Base-by-base conservation (phyloP, 1,140 invertebrate genomes). In the Goniozus legneri region DNA sequence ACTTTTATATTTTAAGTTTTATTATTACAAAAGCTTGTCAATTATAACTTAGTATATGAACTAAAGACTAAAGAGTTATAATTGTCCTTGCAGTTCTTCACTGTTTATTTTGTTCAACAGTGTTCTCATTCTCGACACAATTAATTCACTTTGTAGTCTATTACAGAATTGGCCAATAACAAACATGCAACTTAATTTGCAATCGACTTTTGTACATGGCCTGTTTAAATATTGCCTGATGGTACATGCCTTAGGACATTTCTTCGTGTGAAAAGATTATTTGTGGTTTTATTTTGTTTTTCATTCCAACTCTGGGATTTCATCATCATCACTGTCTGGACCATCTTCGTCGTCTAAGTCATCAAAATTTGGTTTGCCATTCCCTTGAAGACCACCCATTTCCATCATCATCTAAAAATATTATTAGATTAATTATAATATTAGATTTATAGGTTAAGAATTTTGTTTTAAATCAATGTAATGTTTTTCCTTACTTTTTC, bases 401-500 rank as follows among this genome's bases (percentile, higher is more conserved):
- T 79, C 72, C 48, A 71, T 67, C 75, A 83, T 80, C 76, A 82
- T 78, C 78, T 82, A 46, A 42, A 47, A 33, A 33, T 13, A 21
- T 31, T 33, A 13, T 1, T 37, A 21, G 12, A 39, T n/a, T n/a
- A 46, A 39, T 35, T 4, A 38, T 3, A 4, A 37, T 18, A 3
- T 27, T 15, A 1, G 31, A 30, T 38, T n/a, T n/a, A n/a, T n/a
- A n/a, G n/a, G n/a, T n/a, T n/a, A n/a, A n/a, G n/a, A n/a, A n/a
- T n/a, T n/a, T n/a, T n/a, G n/a, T n/a, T n/a, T n/a, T n/a, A n/a
- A n/a, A n/a, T n/a, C n/a, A n/a, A n/a, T n/a, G n/a, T n/a, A n/a
- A n/a, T n/a, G n/a, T n/a, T n/a, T 54, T 49, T 42, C 8, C 14
- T 69, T 75, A 85, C 82, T 51, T 84, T 79, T 76, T 82, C 82